Percentiles rank a stretch among this genome's conserved stretches.
Conservation (phyloP, 1,140 invertebrate genomes). For the Steinernema feltiae region DNA sequence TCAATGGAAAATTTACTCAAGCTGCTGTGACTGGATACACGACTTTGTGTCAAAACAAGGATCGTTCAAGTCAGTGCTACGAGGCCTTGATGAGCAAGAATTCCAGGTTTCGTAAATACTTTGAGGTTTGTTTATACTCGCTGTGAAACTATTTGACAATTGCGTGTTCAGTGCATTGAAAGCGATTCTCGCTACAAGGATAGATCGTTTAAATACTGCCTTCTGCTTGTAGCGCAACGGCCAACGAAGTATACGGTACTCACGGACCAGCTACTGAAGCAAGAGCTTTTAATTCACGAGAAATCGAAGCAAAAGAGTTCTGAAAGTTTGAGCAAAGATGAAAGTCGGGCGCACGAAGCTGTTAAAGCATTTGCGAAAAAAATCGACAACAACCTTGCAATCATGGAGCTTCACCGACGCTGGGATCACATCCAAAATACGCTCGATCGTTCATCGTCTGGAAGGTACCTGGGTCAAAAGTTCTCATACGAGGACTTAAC, state of each 20-base stretch:
- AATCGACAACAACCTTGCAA: conserved; percentile 38
- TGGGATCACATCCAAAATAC: conserved; percentile 30
- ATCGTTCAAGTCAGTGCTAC: conserved; percentile 31
- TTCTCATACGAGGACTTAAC: conserved; percentile 19
- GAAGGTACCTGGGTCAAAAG: background rate
- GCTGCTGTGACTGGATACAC: conserved; percentile 41
- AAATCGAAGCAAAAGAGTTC: conserved; percentile 38
- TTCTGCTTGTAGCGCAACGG: conserved; percentile 44
- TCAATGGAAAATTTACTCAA: conserved; percentile 26
- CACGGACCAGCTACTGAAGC: conserved; percentile 43
- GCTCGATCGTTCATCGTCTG: background rate
- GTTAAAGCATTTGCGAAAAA: conserved; percentile 36
- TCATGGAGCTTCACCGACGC: conserved; percentile 34
- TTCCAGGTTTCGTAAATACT: conserved; percentile 32
- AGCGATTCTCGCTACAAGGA: conserved; percentile 33
- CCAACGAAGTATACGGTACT: conserved; percentile 46
- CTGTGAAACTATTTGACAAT: conserved; percentile 12
- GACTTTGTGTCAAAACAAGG: conserved; percentile 35
- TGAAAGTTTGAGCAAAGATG: conserved; percentile 18
- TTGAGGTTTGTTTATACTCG: conserved; percentile 25
- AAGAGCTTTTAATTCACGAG: too few species aligned
- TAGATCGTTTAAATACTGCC: conserved; percentile 43
- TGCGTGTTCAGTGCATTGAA: conserved; percentile 36
- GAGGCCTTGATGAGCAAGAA: conserved; percentile 32
- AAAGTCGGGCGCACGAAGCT: conserved; percentile 24